Evolutionary conservation across 1,140 invertebrate species (phyloP), one percentile per base, ranked within the genome.

Genomic region (Agrypnia vestita): DNA sequence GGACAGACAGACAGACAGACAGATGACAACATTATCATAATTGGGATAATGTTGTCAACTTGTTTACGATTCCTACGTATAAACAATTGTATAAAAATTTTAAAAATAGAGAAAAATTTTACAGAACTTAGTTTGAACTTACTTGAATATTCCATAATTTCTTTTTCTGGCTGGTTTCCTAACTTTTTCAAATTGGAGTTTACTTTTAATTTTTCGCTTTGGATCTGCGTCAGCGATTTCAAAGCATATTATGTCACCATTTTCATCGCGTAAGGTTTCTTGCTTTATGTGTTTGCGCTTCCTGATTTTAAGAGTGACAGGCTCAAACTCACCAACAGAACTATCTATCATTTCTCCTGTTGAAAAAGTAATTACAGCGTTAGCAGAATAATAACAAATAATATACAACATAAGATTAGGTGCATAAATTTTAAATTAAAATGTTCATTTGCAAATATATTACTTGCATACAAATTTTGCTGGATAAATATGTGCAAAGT

Each of bases 81-180:
- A 35, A 46, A 46, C 35, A 61, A 61, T 3, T 35, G 1, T 35
- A 35, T 35, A 61, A 4, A 61, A 43, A 6, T 69, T 10, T 69
- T 69, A 25, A 15, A 35, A 44, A 46, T 69, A 44, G 35, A 43
- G 43, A 17, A 69, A 69, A 43, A 7, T 12, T 12, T 46, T 3
- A 44, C 35, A 35, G 17, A 69, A 46, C 25, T 35, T 35, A 35
- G 25, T 6, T 35, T 15, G 11, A 19, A 75, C 53, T 15, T 59
- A 75, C 73, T 44, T 44, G 13, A 59, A 75, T 17, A 75, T 75
- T 17, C 53, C 25, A 46, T 75, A 75, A 44, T 75, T 55, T 9
- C 25, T 61, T 25, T 46, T 55, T 46, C 15, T 56, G 35, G 61
- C 19, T 35, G 25, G 35, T 12, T 61, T 15, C 0, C 15, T 61